Base-by-base conservation (phyloP, 2,888 invertebrate species). In the Tipula lateralis region DNA sequence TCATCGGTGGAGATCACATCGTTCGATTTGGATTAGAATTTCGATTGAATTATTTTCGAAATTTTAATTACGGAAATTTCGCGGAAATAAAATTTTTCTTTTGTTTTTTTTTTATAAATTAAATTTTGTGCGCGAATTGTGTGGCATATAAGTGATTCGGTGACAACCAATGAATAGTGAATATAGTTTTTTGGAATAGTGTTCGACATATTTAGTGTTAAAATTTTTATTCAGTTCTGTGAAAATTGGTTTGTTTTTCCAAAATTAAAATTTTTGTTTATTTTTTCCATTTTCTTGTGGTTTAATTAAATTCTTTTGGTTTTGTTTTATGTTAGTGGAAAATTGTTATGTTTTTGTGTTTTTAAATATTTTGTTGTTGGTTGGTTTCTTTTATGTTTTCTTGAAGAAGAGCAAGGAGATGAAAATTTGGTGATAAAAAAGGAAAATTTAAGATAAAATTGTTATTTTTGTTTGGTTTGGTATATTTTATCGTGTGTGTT, bases 401-500 rank as follows among this genome's bases (percentile, higher is more conserved):
- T 44, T 24, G 9, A 66, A 66, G 24, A 24, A 9, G 9, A 24
- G 66, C 3, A 66, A 66, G 9, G 19, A 24, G 12, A 66, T 24
- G 66, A 66, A 66, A 66, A 66, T 66, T 66, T 66, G 24, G 66
- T 66, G 66, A 66, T 66, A 66, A 66, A 66, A 66, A 66, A 66
- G 66, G 66, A 66, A 66, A 66, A 50, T 50, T 50, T 50, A 50
- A 50, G 44, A 50, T 50, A 50, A 16, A 50, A 66, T 66, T 66
- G 24, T 66, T n/a, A n/a, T n/a, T 39, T 44, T 66, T 66, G 66
- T 24, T 32, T 66, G 66, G 66, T 66, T 66, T 66, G 24, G 66
- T 24, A 66, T 66, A 9, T 19, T 66, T n/a, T n/a, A n/a, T n/a
- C n/a, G 7, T 66, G 66, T 66, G 24, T 66, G 66, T 6, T 19